Evolutionary conservation across 2,797 vertebrate species (phyloP), one percentile per base, ranked within the genome.

Genomic region (Furcifer pardalis): DNA sequence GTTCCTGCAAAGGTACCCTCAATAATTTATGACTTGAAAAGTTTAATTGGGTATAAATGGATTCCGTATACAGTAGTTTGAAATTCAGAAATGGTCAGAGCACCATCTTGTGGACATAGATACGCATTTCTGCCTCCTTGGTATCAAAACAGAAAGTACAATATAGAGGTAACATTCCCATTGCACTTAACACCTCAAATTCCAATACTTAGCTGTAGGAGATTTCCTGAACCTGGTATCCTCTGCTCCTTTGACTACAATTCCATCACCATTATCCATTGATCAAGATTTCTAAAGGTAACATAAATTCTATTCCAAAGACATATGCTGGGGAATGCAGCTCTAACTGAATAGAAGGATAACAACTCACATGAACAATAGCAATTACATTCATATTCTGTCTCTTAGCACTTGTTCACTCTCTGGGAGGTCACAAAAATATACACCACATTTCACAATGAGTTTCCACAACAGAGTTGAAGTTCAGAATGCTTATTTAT

Each of bases 31-130:
- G 89, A 84, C 66, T 84, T 87, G 88, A 89, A 60, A 89, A 60
- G 46, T 83, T 91, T 85, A 95, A 91, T 75, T 84, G 44, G 68
- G 84, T 90, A 84, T 0, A 91, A 91, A 78, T 90, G 90, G 4
- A 85, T 92, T 92, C 84, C 88, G 83, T n/a, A 75, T 25, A n/a
- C n/a, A n/a, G n/a, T n/a, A 63, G 56, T 62, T 82, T 30, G 27
- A 71, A 88, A 42, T 66, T 85, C 56, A 42, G 52, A 91, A 93
- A 95, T 91, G 94, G 88, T 92, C 93, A 95, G 90, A 96, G 92
- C 96, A 94, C 96, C 96, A 96, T 93, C 96, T 96, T 91, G 92
- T 96, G 96, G 96, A 89, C 46, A 83, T 71, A 44, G 69, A 2
- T 49, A 65, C 56, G 10, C n/a, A 86, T 35, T 79, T 81, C 25